Evolutionary conservation across 2,888 invertebrate genomes (phyloP).

Genomic region (Norana najaformis): DNA sequence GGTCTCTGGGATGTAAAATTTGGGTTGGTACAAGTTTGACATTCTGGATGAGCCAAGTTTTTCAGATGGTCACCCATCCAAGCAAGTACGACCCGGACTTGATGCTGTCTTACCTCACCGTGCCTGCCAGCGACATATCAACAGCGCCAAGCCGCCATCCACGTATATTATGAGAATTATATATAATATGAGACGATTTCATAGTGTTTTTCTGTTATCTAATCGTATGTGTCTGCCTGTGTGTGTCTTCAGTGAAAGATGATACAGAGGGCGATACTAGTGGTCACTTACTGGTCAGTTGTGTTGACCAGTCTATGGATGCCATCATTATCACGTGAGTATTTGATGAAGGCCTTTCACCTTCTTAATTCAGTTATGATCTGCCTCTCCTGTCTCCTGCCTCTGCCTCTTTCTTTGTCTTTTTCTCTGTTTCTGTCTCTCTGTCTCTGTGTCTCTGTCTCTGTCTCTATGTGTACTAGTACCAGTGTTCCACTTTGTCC

Average conservation of each 20-base stretch:
- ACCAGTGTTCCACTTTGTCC: too few species aligned
- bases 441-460: too few species aligned
- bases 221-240: neutral
- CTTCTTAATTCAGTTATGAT: too few species aligned
- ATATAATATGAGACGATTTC: neutral
- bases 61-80: too few species aligned
- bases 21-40: too few species aligned
- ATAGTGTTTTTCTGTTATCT: neutral
- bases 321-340: neutral
- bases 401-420: neutral
- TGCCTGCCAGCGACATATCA: neutral
- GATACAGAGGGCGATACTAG: neutral
- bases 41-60: too few species aligned
- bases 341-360: neutral
- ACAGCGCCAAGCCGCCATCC: neutral
- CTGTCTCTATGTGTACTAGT: too few species aligned
- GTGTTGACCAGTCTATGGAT: constrained; percentile 5
- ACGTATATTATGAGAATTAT: neutral
- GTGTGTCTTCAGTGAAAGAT: neutral
- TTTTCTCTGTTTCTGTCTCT: too few species aligned
- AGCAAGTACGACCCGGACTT: neutral
- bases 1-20: too few species aligned
- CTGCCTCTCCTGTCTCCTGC: neutral
- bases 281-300: constrained; percentile 13
- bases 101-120: neutral